Conservation (phyloP, 1,140 invertebrate genomes). For the Lanistes nyassanus region DNA sequence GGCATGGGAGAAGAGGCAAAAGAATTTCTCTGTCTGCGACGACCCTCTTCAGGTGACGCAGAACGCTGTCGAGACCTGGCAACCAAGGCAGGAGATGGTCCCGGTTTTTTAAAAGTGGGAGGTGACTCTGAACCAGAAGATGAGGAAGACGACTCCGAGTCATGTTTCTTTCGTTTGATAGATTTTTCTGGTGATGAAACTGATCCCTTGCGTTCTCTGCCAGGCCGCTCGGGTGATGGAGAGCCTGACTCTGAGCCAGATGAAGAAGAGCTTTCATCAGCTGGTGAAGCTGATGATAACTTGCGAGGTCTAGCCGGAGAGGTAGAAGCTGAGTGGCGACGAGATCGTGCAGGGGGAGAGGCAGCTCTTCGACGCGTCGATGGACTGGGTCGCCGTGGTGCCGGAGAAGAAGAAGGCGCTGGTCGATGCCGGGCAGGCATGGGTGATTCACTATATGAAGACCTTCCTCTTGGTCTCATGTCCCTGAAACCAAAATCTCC, state of each 20-base stretch:
- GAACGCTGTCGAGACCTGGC: constrained; percentile 8
- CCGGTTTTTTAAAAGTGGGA: constrained; percentile 20
- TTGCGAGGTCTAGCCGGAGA: constrained; percentile 9
- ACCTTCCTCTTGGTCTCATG: neutral
- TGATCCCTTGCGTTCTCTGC: neutral
- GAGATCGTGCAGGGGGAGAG: constrained; percentile 17
- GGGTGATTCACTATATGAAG: constrained; percentile 16
- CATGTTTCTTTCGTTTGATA: neutral
- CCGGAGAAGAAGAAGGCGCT: constrained; percentile 7
- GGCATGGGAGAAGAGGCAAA: constrained; percentile 18
- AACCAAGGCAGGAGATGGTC: neutral
- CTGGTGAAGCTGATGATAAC: constrained; percentile 6
- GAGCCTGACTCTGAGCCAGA: constrained; percentile 22
- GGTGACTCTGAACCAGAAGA: constrained; percentile 28
- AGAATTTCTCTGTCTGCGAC: constrained; percentile 1
- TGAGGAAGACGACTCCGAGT: constrained; percentile 16
- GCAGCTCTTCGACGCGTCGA: constrained; percentile 7
- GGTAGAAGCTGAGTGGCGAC: constrained; percentile 21
- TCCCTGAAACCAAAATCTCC: neutral
- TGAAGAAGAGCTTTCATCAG: neutral
- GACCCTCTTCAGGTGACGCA: constrained; percentile 12
- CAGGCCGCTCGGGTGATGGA: neutral
- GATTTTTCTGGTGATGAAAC: neutral
- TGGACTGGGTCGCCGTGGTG: constrained; percentile 11
- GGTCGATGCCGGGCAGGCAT: constrained; percentile 14